Conservation (phyloP, 2,113 vertebrate genomes). For the Vicugna pacos region DNA sequence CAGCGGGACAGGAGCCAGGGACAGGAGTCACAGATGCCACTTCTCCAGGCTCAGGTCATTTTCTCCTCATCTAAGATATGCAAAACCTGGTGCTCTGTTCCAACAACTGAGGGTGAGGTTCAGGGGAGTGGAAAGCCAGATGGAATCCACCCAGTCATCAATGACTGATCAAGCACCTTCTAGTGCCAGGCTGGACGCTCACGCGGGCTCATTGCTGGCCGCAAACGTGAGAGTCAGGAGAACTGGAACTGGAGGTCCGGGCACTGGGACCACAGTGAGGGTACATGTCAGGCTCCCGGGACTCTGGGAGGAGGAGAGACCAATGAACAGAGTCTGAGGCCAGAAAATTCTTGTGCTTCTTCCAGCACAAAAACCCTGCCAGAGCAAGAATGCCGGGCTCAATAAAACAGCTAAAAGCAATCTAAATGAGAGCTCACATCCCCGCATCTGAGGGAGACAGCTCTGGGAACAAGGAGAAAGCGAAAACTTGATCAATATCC, state of each 20-base stretch:
- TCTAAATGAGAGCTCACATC: not conserved
- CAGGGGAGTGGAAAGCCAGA: not conserved
- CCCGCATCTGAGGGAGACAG: not conserved
- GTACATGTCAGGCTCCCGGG: not conserved
- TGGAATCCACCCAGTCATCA: not conserved
- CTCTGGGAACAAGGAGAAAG: not conserved
- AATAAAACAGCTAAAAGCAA: not conserved
- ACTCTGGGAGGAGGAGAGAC: not conserved
- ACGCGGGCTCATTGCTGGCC: not conserved
- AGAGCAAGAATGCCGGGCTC: not conserved
- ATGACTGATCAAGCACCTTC: conserved; percentile 32
- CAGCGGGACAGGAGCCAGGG: not conserved
- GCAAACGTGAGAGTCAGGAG: not conserved
- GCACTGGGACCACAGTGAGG: not conserved
- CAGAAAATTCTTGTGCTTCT: not conserved
- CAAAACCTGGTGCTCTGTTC: not conserved
- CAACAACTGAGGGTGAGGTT: not conserved
- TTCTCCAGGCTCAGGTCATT: not conserved
- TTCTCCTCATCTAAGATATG: not conserved
- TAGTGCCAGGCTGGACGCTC: not conserved
- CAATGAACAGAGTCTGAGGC: not conserved
- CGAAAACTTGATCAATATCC: not conserved
- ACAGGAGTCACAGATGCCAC: not conserved
- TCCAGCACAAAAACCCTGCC: not conserved
- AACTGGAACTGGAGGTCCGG: not conserved